A percentile compares a stretch with the other conserved stretches of the same genome.
Evolutionary conservation across 2,797 vertebrate genomes (phyloP).

Genomic region (Telmatherina bonti): DNA sequence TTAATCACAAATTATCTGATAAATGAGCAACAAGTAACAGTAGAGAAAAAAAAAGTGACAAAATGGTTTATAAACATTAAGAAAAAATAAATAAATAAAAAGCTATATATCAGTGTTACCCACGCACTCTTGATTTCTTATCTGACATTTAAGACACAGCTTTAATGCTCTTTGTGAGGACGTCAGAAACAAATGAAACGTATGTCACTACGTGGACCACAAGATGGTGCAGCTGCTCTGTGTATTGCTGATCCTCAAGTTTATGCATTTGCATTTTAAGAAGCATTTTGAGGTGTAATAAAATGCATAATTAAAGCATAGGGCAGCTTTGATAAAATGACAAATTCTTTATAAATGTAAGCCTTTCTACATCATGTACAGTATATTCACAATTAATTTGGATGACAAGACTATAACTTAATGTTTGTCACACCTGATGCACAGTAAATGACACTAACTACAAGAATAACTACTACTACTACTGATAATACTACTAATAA

Average conservation of each 20-base stretch:
- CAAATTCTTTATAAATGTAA: not conserved
- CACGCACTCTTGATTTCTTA: not conserved
- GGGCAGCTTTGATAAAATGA: not conserved
- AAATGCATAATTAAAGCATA: not conserved
- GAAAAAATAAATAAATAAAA: not conserved
- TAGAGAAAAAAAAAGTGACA: not conserved
- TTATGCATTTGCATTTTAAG: not conserved
- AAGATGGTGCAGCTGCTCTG: conserved; percentile 52
- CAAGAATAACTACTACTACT: too few species aligned
- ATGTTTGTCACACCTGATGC: too few species aligned
- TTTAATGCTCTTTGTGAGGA: too few species aligned
- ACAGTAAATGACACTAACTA: too few species aligned
- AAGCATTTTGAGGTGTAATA: not conserved
- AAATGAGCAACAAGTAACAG: not conserved
- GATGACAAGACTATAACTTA: too few species aligned
- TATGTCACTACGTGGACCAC: conserved; percentile 18
- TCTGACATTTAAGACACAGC: too few species aligned
- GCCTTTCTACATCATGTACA: not conserved
- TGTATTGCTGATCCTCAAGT: not conserved
- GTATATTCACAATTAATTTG: not conserved
- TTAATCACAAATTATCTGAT: not conserved
- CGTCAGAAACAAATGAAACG: too few species aligned
- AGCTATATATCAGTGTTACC: not conserved
- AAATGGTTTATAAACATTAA: not conserved
- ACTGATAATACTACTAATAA: too few species aligned